Percentiles rank a stretch among this genome's conserved stretches.
phyloP scores from a whole-genome alignment of 2,888 invertebrate genomes.

The Papilio gigon region DNA sequence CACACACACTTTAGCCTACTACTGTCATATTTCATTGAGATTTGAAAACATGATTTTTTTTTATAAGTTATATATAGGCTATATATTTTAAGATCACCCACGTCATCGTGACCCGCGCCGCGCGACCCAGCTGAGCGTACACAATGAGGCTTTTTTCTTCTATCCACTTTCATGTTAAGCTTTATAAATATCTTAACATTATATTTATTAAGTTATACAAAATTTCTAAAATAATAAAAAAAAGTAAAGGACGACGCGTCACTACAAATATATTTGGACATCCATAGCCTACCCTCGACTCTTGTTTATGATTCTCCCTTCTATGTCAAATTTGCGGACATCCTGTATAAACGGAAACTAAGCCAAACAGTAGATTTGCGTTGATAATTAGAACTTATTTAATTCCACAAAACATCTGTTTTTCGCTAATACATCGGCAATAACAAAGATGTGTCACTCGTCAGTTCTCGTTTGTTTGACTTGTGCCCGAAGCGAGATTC shows the following conservation, averaged over 20 bases:
- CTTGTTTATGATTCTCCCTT: background rate
- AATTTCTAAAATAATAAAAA: too few relatives aligned
- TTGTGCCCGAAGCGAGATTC: background rate
- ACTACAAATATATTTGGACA: background rate
- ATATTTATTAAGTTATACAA: too few relatives aligned
- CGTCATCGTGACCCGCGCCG: background rate
- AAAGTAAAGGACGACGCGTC: too few relatives aligned
- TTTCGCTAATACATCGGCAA: conserved; percentile 4
- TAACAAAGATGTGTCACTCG: conserved; percentile 2
- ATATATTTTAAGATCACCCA: conserved; percentile 8
- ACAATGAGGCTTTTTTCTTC: conserved; percentile 11
- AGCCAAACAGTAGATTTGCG: background rate
- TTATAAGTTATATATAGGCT: background rate
- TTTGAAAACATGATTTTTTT: background rate
- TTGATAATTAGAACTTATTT: background rate
- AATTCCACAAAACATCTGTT: background rate
- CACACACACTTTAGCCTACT: background rate
- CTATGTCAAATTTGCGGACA: background rate
- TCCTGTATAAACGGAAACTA: background rate
- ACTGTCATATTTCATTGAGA: too few relatives aligned
- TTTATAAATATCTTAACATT: background rate
- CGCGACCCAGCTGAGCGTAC: conserved; percentile 1
- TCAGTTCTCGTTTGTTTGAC: conserved; percentile 17
- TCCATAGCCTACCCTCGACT: background rate
- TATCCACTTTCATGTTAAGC: conserved; percentile 7